These are phyloP conservation scores for Melospiza georgiana DNA, from an alignment of 2,113 vertebrate genomes.

Conservation along the genomic window DNA sequence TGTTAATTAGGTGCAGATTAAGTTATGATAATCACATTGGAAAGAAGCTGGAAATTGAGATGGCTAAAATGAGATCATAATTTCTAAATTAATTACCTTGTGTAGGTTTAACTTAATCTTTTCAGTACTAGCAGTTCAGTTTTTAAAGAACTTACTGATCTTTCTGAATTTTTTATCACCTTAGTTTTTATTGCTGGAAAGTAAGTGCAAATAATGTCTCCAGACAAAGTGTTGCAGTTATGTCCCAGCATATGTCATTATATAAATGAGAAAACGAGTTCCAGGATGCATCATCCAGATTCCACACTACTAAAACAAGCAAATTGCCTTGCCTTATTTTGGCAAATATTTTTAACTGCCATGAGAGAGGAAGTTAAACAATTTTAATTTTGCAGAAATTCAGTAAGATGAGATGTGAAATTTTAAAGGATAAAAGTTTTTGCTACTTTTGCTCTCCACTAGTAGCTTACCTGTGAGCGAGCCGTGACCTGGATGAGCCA, in stretches of 20 bases:
- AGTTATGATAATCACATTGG: background rate
- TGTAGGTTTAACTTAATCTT: conserved; percentile 15
- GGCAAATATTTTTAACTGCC: background rate
- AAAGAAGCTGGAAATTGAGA: background rate
- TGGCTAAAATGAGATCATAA: background rate
- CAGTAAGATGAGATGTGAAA: background rate
- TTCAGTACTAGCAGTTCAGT: background rate
- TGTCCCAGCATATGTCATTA: background rate
- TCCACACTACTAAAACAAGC: background rate
- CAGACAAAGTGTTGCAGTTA: background rate
- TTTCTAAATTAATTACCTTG: conserved; percentile 33
- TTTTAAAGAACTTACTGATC: background rate
- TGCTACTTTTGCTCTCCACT: background rate
- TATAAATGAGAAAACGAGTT: background rate
- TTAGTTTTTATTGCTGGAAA: background rate
- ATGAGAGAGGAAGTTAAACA: background rate
- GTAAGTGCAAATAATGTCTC: background rate
- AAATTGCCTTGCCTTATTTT: background rate
- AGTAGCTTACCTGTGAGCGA: conserved; percentile 43
- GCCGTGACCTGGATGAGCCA: conserved; percentile 58
- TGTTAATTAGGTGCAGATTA: conserved; percentile 25
- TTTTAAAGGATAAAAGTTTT: background rate
- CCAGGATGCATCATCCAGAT: background rate
- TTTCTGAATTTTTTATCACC: background rate
- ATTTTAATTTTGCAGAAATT: conserved; percentile 32